Percentiles rank a stretch among this genome's conserved stretches.
Conservation (phyloP, 2,113 vertebrate species). For the Sula dactylatra region DNA sequence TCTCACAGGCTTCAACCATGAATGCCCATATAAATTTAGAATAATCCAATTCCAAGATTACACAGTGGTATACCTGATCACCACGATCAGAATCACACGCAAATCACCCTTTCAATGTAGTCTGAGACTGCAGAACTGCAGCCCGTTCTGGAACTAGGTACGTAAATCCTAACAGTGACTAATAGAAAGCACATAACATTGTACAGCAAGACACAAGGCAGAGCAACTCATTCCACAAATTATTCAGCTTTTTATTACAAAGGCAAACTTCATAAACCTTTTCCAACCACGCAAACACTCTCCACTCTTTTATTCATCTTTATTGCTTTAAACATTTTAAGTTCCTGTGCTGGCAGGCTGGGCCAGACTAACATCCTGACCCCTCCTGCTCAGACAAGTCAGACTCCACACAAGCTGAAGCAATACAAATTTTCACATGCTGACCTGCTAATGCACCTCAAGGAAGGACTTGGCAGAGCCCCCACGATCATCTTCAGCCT, state of each 20-base stretch:
- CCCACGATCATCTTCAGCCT: constrained; percentile 30
- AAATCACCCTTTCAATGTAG: not conserved
- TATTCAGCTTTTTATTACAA: not conserved
- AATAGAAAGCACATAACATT: not conserved
- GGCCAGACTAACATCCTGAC: not conserved
- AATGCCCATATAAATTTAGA: not conserved
- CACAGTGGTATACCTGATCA: not conserved
- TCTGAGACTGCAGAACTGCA: not conserved
- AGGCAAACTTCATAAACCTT: not conserved
- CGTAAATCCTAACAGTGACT: not conserved
- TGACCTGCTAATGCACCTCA: constrained; percentile 11
- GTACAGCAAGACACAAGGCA: not conserved
- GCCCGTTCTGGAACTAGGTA: not conserved
- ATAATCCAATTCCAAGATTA: not conserved
- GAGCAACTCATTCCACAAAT: not conserved
- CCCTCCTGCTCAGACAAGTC: not conserved
- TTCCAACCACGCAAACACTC: not conserved
- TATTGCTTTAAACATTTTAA: not conserved
- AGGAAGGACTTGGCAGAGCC: constrained; percentile 18
- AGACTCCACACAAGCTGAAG: constrained; percentile 15
- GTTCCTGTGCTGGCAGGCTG: not conserved
- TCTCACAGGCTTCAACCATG: not conserved
- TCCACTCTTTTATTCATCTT: not conserved
- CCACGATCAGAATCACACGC: not conserved
- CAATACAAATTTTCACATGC: not conserved